Evolutionary conservation across 2,113 vertebrate genomes (phyloP).

Genomic region (Campylorhamphus procurvoides): DNA sequence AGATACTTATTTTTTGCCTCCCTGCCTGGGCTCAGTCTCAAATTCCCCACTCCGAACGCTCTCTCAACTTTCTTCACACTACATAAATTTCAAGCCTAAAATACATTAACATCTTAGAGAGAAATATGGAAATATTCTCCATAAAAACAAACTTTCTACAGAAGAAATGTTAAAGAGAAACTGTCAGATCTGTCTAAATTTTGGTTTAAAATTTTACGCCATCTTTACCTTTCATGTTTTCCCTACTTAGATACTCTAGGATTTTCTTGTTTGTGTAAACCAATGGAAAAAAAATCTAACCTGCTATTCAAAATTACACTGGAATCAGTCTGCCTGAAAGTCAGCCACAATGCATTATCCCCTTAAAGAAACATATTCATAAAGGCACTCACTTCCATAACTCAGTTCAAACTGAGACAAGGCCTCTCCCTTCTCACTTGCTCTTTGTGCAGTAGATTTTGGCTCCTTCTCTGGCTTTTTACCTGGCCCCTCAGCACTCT

Average conservation of each 20-base stretch:
- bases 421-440: slow-evolving; percentile 80
- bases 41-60: not conserved
- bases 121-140: not conserved
- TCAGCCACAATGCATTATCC: not conserved
- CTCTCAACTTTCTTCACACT: not conserved
- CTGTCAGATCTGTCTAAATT: not conserved
- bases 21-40: not conserved
- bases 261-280: not conserved
- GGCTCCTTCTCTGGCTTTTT: slow-evolving; percentile 89
- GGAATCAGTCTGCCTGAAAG: not conserved
- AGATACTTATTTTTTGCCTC: not conserved
- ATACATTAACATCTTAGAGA: not conserved
- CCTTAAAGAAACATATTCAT: not conserved
- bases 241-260: not conserved
- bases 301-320: not conserved
- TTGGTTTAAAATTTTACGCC: not conserved
- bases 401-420: slow-evolving; percentile 88
- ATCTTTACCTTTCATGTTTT: not conserved
- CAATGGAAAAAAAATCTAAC: not conserved
- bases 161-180: not conserved
- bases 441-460: slow-evolving; percentile 76
- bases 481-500: slow-evolving; percentile 68
- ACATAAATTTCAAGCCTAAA: not conserved
- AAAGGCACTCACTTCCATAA: slow-evolving; percentile 87
- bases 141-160: not conserved